phyloP scores from a whole-genome alignment of 2,797 vertebrate species.

The Eulemur albifrons region DNA sequence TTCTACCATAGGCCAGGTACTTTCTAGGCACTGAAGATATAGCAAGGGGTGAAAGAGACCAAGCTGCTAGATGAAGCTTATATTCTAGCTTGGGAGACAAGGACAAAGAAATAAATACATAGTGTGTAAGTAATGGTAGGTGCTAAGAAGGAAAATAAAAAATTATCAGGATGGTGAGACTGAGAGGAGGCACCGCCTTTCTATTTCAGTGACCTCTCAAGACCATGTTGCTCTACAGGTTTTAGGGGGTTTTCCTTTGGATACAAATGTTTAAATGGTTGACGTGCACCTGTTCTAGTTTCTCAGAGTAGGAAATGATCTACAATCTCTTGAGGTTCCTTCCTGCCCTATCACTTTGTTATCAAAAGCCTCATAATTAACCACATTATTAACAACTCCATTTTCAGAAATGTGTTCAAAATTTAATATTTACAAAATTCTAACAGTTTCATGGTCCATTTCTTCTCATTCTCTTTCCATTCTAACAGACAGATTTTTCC shows the following conservation, averaged over 20 bases:
- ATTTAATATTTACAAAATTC: constrained; percentile 27
- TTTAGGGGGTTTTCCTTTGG: background rate
- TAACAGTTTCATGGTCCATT: constrained; percentile 13
- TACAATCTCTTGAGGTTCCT: background rate
- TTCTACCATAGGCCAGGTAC: background rate
- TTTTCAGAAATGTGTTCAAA: constrained; percentile 42
- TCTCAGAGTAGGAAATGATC: background rate
- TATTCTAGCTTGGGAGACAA: background rate
- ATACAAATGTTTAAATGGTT: constrained; percentile 14
- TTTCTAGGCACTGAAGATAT: background rate
- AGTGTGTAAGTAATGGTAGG: background rate
- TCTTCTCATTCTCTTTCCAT: background rate
- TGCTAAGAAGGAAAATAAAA: background rate
- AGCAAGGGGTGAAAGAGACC: background rate
- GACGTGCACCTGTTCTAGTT: background rate
- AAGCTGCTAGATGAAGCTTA: background rate
- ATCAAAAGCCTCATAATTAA: constrained; percentile 38
- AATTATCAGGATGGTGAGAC: background rate
- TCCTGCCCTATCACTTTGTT: constrained; percentile 9
- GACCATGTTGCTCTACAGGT: background rate
- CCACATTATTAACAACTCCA: background rate
- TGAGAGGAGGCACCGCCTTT: background rate
- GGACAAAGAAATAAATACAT: background rate
- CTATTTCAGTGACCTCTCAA: background rate
- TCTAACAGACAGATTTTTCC: background rate